Base-by-base conservation (phyloP, 1,140 invertebrate species). In the Drosophila kurseongensis region DNA sequence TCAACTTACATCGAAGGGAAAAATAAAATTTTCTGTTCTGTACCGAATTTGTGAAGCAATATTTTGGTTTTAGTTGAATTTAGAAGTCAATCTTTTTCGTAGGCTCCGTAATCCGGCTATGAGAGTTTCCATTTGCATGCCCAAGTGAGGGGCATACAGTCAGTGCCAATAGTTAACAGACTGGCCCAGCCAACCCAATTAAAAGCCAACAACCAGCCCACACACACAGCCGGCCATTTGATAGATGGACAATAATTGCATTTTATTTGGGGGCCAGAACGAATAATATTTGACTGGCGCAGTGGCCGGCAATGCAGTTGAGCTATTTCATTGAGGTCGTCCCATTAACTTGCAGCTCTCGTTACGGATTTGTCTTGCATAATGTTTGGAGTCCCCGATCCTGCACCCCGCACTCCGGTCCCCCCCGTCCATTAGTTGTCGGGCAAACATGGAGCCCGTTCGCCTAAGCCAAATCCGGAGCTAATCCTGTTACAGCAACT, bases 401-500 rank as follows among this genome's bases (percentile, higher is more conserved):
- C 13, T 0, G 23, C 23, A 23, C 3, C 23, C 23, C 23, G 23
- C 23, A 23, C 23, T 23, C 23, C 32, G n/a, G 4, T 16, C 10
- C 7, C n/a, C 12, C 10, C 38, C 61, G 38, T 67, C 32, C 27
- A 35, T 69, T 48, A 40, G 63, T 18, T 32, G 55, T 6, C 32
- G 32, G 50, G 38, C 58, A 74, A 75, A 57, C 44, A 69, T 16
- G 35, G 8, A 16, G 27, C 8, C 16, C 16, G 23, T 12, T 44
- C 27, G 57, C 32, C 18, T 47, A 58, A 50, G 50, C 61, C 55
- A 76, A 77, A 77, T 65, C 73, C 72, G 40, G 52, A 54, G 63
- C 75, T 78, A 78, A 77, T 78, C 65, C 74, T 57, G 75, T 78
- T 78, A 78, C 57, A 57, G 58, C 75, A 78, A 77, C 75, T 71